phyloP scores from a whole-genome alignment of 2,113 vertebrate species.

The Pseudorectes ferrugineus region DNA sequence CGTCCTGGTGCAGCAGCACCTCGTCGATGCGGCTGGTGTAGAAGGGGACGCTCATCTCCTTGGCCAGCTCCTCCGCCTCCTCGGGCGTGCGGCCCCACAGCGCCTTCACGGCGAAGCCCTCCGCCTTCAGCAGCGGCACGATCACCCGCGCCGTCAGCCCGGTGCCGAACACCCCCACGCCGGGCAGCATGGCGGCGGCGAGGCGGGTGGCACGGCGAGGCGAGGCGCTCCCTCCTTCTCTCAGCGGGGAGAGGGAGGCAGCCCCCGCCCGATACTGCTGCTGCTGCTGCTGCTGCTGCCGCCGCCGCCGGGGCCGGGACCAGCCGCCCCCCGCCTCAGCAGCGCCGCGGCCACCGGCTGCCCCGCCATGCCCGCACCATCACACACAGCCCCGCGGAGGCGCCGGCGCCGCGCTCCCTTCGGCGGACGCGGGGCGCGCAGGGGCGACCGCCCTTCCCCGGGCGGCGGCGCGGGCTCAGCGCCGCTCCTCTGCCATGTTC shows the following conservation, averaged over 20 bases:
- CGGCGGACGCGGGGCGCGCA: no score
- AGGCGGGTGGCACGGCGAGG: background rate
- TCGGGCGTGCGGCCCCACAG: slow-evolving; percentile 95
- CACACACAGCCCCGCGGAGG: no score
- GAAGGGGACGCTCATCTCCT: slow-evolving; percentile 96
- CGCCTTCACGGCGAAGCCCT: slow-evolving; percentile 94
- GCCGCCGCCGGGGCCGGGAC: slow-evolving; percentile 33
- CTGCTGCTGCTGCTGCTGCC: background rate
- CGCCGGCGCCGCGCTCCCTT: no score
- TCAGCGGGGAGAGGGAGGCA: slow-evolving; percentile 5
- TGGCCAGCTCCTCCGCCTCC: slow-evolving; percentile 96
- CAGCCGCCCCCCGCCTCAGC: slow-evolving; percentile 1
- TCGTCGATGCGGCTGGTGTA: slow-evolving; percentile 97
- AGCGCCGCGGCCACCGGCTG: no score
- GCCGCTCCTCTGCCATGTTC: no score
- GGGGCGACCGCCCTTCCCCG: no score
- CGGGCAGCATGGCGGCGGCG: slow-evolving; percentile 89
- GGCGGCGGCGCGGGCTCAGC: no score
- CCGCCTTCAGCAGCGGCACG: slow-evolving; percentile 91
- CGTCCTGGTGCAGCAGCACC: slow-evolving; percentile 94
- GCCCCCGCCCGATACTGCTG: background rate
- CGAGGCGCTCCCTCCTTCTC: background rate
- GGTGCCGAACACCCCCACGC: slow-evolving; percentile 96
- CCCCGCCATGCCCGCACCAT: no score
- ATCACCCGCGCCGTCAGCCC: slow-evolving; percentile 94